Base-by-base conservation (phyloP, 1,140 invertebrate genomes). In the Apis dorsata region DNA sequence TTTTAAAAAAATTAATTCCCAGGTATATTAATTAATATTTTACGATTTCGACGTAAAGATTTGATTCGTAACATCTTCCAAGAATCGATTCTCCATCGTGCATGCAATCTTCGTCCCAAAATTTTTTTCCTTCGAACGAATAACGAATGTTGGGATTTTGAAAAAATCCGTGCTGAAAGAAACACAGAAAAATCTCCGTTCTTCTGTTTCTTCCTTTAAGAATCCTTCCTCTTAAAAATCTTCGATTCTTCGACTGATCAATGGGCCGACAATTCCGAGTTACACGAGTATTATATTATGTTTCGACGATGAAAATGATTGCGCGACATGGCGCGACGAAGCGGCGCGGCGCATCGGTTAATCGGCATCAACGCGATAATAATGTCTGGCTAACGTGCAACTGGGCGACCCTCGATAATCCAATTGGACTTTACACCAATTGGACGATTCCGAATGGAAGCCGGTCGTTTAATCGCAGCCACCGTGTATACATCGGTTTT, bases 361-460 rank as follows among this genome's bases (percentile, higher is more conserved):
- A 79, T 83, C 75, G 76, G 63, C 66, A 60, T 65, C 71, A 71
- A 72, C 44, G 76, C 49, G 77, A 84, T 87, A 87, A 87, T 80
- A 83, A 87, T 66, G 78, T 87, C 78, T 71, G 51, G 75, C 53
- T 69, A 63, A 77, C 66, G 85, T 79, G 70, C 76, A 86, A 84
- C 87, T 87, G 65, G 84, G 49, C 59, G 34, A 79, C 59, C 77
- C 59, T 63, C 57, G 82, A 81, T 84, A 87, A 87, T 87, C 81
- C 73, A 60, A 83, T 86, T 74, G 59, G 68, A 72, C 81, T 79
- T 79, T 83, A 83, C 81, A 79, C 81, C 80, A 70, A 77, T 82
- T 77, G 74, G 73, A 68, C 10, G 55, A 24, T 60, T 77, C 65
- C 55, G 57, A 44, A 69, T 70, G 57, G 63, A n/a, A 60, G 71